These are phyloP conservation scores for Mesoligia furuncula DNA, from an alignment of 2,888 invertebrate genomes.

Conservation along the genomic window DNA sequence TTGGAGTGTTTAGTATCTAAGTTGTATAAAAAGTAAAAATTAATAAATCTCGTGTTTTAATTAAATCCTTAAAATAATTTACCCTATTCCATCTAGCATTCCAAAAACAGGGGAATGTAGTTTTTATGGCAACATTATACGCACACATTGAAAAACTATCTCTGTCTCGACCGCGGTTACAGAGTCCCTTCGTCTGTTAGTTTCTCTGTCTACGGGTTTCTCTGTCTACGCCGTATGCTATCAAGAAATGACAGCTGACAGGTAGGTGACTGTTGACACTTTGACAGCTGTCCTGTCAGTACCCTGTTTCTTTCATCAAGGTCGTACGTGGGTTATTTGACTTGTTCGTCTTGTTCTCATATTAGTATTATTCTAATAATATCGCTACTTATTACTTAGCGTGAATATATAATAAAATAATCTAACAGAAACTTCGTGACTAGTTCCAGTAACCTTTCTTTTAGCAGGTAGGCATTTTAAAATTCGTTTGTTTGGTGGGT, in stretches of 20 bases:
- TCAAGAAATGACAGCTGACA: slow-evolving; percentile 11
- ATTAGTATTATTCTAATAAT: slow-evolving; percentile 20
- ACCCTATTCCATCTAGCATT: no score
- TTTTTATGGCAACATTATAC: no score
- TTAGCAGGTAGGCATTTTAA: slow-evolving; percentile 27
- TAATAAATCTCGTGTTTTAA: no score
- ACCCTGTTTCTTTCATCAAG: slow-evolving; percentile 36
- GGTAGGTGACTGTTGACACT: not conserved
- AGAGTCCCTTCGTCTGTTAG: no score
- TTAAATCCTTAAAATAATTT: no score
- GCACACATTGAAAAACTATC: no score
- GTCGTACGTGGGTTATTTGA: slow-evolving; percentile 50
- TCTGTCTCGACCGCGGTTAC: no score
- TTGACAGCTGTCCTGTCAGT: slow-evolving; percentile 4
- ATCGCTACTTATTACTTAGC: slow-evolving; percentile 30
- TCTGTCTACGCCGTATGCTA: no score
- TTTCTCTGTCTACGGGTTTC: no score
- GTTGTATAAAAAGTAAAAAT: no score
- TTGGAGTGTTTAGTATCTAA: no score
- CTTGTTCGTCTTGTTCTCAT: not conserved
- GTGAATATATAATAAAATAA: slow-evolving; percentile 15
- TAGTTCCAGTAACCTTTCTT: slow-evolving; percentile 3
- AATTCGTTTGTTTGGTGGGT: slow-evolving; percentile 9
- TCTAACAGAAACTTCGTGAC: slow-evolving; percentile 1
- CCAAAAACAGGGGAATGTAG: no score